A percentile compares a stretch with the other conserved stretches of the same genome.
Evolutionary conservation across 2,888 invertebrate species (phyloP).

Genomic region (Drosophila flavopinicola): DNA sequence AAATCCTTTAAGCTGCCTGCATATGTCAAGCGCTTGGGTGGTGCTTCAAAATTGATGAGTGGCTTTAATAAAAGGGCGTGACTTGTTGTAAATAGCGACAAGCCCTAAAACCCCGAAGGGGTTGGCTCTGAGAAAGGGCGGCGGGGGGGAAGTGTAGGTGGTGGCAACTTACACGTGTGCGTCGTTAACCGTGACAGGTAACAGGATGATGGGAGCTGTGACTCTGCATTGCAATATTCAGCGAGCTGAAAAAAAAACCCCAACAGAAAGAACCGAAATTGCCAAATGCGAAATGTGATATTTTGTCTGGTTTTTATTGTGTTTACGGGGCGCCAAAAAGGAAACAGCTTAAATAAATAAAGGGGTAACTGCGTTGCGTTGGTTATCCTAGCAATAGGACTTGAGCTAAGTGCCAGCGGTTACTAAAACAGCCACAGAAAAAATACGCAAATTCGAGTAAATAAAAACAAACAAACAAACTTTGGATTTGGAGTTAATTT

Average conservation of each 20-base stretch:
- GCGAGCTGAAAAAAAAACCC: constrained; percentile 2
- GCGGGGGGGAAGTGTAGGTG: neutral
- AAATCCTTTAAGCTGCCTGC: constrained; percentile 75
- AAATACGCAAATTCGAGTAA: constrained; percentile 11
- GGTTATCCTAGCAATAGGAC: constrained; percentile 44
- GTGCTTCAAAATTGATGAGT: constrained; percentile 76
- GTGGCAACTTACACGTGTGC: constrained; percentile 45
- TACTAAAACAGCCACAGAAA: constrained; percentile 12
- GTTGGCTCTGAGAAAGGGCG: neutral
- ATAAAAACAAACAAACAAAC: constrained; percentile 9
- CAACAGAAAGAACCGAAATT: constrained; percentile 11
- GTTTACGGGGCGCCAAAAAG: neutral
- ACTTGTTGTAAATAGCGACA: constrained; percentile 73
- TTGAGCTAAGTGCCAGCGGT: constrained; percentile 40
- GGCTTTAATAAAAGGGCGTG: constrained; percentile 79
- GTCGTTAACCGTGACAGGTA: constrained; percentile 54
- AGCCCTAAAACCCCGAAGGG: constrained; percentile 5
- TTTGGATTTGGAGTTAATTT: neutral
- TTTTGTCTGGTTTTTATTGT: constrained; percentile 23
- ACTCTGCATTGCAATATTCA: constrained; percentile 43
- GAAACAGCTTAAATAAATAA: neutral
- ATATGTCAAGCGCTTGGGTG: constrained; percentile 63
- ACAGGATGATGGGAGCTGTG: constrained; percentile 32
- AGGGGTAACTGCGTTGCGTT: constrained; percentile 26
- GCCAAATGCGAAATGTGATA: constrained; percentile 60